These are phyloP conservation scores for Coleophora flavipennella DNA, from an alignment of 2,888 invertebrate species.

Conservation along the genomic window DNA sequence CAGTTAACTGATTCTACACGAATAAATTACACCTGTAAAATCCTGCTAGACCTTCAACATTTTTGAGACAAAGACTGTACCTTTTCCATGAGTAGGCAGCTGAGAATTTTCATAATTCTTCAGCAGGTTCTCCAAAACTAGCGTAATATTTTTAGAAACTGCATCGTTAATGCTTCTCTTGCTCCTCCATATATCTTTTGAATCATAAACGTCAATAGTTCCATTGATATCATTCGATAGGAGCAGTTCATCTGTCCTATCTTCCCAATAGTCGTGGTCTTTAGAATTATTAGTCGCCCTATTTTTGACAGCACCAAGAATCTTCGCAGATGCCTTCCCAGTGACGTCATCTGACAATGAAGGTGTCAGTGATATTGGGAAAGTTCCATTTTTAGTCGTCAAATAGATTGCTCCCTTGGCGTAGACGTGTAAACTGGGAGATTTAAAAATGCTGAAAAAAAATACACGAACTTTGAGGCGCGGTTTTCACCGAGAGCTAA, in stretches of 20 bases:
- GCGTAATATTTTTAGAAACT: slow-evolving; percentile 87
- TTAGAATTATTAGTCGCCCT: slow-evolving; percentile 30
- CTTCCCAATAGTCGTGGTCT: slow-evolving; percentile 39
- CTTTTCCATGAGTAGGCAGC: slow-evolving; percentile 90
- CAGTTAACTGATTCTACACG: no score
- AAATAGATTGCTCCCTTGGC: slow-evolving; percentile 66
- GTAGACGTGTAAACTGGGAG: slow-evolving; percentile 28
- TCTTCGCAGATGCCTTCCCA: slow-evolving; percentile 42
- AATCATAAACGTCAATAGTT: slow-evolving; percentile 37
- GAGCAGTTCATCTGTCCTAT: slow-evolving; percentile 38
- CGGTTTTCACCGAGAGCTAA: no score
- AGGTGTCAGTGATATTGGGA: slow-evolving; percentile 64
- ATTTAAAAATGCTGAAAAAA: slow-evolving; percentile 21
- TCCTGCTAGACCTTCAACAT: no score
- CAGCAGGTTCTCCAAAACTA: slow-evolving; percentile 87
- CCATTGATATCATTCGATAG: slow-evolving; percentile 50
- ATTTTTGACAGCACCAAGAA: slow-evolving; percentile 51
- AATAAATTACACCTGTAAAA: no score
- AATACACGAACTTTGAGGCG: background rate
- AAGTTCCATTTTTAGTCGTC: slow-evolving; percentile 67
- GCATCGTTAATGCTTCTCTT: slow-evolving; percentile 77
- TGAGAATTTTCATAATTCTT: slow-evolving; percentile 94
- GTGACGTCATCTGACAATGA: slow-evolving; percentile 43
- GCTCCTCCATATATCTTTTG: slow-evolving; percentile 36
- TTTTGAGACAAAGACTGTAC: slow-evolving; percentile 45